Evolutionary conservation across 1,140 invertebrate species (phyloP), one percentile per base, ranked within the genome.

Genomic region (Carposina sasakii): DNA sequence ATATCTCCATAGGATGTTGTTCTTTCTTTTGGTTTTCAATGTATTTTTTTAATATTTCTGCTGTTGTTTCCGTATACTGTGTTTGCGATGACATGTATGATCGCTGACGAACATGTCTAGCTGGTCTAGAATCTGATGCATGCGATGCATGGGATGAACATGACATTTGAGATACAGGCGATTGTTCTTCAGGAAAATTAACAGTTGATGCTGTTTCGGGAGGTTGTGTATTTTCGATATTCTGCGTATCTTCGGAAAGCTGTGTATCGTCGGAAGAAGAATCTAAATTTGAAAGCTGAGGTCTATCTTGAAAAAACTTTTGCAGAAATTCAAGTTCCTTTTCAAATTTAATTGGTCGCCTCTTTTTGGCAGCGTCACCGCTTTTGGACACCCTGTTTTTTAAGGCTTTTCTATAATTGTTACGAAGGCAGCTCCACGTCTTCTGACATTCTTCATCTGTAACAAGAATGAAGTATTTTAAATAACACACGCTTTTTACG

Each of bases 281-380:
- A 20, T 37, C 42, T 21, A 45, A 13, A 24, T 45, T 45, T 21
- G 42, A 45, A 6, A 13, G 31, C 21, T 45, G 42, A 3, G 19
- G 5, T 12, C 23, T 30, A 17, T 12, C 13, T 12, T 21, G 21
- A 2, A 21, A 2, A n/a, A n/a, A 16, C 12, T 4, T 10, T 33
- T 45, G 31, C 16, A 45, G 22, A 45, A 33, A 45, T 22, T 31
- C 26, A 9, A 45, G 15, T 22, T 33, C 5, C 19, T 31, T 31
- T 33, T 45, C 42, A 45, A 20, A 45, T 22, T 45, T 31, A 10
- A 45, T 21, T n/a, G 42, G 42, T 6, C 28, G 26, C 22, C n/a
- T 1, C 12, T 20, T 45, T 12, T 3, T n/a, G 12, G 8, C 1
- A 17, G 26, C 28, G 10, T 23, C 26, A 6, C 41, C 41, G 30